These are phyloP conservation scores for Percopsis omiscomaycus DNA, from an alignment of 2,797 vertebrate species.

Conservation along the genomic window DNA sequence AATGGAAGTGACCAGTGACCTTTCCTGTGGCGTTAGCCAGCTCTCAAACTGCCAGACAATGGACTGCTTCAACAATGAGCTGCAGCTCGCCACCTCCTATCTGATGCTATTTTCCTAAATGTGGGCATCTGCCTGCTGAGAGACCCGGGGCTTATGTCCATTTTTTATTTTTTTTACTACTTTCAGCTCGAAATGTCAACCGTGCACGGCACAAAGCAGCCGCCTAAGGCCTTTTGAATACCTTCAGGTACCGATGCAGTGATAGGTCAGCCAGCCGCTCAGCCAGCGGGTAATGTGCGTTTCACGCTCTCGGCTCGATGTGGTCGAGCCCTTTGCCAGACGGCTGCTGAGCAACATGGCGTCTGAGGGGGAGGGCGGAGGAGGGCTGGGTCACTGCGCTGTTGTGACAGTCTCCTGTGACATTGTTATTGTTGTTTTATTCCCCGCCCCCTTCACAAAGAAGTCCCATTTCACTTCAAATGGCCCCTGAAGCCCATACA, in stretches of 20 bases:
- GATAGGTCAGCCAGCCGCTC: conserved; percentile 74
- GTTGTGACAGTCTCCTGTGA: conserved; percentile 41
- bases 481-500: conserved; percentile 61
- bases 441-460: conserved; percentile 40
- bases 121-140: conserved; percentile 58
- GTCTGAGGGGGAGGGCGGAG: conserved; percentile 44
- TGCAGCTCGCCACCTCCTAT: conserved; percentile 57
- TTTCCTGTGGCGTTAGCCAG: conserved; percentile 69
- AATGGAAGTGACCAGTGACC: conserved; percentile 78
- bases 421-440: conserved; percentile 60
- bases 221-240: conserved; percentile 66
- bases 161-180: conserved; percentile 18
- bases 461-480: conserved; percentile 72
- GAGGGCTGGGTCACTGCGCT: conserved; percentile 34
- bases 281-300: conserved; percentile 66
- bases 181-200: conserved; percentile 66
- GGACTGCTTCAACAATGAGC: conserved; percentile 67
- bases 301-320: conserved; percentile 61
- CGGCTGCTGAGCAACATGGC: conserved; percentile 47
- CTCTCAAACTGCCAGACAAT: conserved; percentile 67
- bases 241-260: conserved; percentile 71
- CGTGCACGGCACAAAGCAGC: conserved; percentile 53
- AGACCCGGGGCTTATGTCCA: conserved; percentile 50
- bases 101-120: conserved; percentile 70
- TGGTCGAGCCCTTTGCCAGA: conserved; percentile 10